Evolutionary conservation across 2,888 invertebrate genomes (phyloP), one percentile per base, ranked within the genome.

Genomic region (Scaeva pyrastri): DNA sequence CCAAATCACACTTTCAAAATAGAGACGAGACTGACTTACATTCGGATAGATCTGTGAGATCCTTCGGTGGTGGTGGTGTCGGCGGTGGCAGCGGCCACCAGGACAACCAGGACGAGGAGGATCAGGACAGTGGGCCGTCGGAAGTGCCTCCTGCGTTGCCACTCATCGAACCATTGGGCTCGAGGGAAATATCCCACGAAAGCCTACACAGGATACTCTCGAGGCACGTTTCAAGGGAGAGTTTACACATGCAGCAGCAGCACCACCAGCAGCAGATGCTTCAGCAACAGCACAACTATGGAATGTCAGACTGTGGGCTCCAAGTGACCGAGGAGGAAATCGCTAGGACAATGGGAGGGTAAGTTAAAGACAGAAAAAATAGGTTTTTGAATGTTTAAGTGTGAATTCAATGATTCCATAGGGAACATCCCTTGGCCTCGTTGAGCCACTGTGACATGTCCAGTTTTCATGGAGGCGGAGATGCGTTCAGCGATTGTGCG

Each of bases 271-370:
- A 96, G 88, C 97, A 97, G 91, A 74, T 86, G 71, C 39, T 86
- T 58, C 96, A 96, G 12, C 97, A 97, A 19, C 97, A 97, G 62
- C 91, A 91, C 52, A 92, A 90, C 88, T 91, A 91, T 60, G 89
- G 88, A 7, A 97, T 96, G 94, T 96, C 96, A 92, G 98, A 97
- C 91, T 96, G 95, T 81, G 97, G 97, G 89, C 94, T 97, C 73
- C 98, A 98, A 94, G 97, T 97, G 71, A 98, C 97, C 7, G 98
- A 98, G 93, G 98, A 98, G 93, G 98, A 98, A 91, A 98, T 98
- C 85, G 97, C 97, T 5, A 94, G 96, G 72, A 97, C 97, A 89
- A 97, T 97, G 96, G 96, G 96, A 50, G 94, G 94, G 89, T 92
- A 93, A 89, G 89, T 88, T n/a, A n/a, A 0, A 12, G 2, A n/a